These are phyloP conservation scores for Mercenaria mercenaria DNA, from an alignment of 1,140 invertebrate species.

Conservation along the genomic window DNA sequence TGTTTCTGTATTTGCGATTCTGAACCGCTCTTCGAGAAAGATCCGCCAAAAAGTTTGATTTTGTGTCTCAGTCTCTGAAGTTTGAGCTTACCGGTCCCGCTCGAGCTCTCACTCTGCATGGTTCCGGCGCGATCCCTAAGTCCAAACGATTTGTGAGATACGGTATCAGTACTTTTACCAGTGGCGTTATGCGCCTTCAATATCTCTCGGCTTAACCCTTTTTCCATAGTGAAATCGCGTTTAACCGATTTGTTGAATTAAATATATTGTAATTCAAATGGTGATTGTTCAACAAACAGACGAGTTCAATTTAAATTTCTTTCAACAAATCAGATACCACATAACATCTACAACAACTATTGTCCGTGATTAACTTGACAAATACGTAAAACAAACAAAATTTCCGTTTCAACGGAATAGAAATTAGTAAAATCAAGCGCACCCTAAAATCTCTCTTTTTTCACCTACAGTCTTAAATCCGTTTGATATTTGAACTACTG, in stretches of 20 bases:
- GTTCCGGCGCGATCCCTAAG: slow-evolving; percentile 32
- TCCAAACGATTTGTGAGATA: not conserved
- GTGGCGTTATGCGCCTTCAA: slow-evolving; percentile 53
- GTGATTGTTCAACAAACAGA: slow-evolving; percentile 17
- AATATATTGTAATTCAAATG: not conserved
- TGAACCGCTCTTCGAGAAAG: slow-evolving; percentile 61
- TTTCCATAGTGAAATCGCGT: slow-evolving; percentile 25
- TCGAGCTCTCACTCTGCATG: slow-evolving; percentile 60
- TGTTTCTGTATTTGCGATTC: slow-evolving; percentile 44
- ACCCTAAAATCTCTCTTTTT: too few relatives aligned
- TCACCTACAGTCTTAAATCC: too few relatives aligned
- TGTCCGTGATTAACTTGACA: not conserved
- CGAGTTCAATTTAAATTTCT: not conserved
- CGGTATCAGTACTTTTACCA: not conserved
- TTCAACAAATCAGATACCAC: not conserved
- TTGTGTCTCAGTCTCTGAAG: slow-evolving; percentile 66
- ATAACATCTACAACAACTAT: not conserved
- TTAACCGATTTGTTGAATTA: slow-evolving; percentile 33
- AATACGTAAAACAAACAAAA: slow-evolving; percentile 5
- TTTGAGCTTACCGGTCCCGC: slow-evolving; percentile 49
- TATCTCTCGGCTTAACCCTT: slow-evolving; percentile 36
- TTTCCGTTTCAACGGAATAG: too few relatives aligned
- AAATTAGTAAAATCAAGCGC: too few relatives aligned
- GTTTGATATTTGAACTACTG: not conserved
- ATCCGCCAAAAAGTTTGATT: slow-evolving; percentile 52